Evolutionary conservation across 2,113 vertebrate genomes (phyloP).

Genomic region (Brachypodius melanocephalos): DNA sequence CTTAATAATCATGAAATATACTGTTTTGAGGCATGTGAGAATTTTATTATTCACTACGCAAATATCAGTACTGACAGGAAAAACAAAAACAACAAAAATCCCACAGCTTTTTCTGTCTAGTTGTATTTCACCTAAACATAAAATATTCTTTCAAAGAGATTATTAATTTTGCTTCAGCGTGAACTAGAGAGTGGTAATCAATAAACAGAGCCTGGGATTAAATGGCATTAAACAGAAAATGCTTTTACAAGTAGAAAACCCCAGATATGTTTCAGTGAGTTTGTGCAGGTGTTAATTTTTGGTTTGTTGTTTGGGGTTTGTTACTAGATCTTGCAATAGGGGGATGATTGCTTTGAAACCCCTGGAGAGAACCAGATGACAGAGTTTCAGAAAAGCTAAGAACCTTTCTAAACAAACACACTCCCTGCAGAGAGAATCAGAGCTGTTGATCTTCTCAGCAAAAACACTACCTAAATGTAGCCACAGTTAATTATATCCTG

Average conservation of each 20-base stretch:
- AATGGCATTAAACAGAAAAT: neutral
- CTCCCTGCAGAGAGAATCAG: neutral
- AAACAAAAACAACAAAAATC: neutral
- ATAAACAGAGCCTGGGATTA: neutral
- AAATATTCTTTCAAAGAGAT: neutral
- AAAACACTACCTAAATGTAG: slow-evolving; percentile 47
- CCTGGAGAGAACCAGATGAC: neutral
- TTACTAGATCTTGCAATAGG: neutral
- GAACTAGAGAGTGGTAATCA: neutral
- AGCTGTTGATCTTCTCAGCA: slow-evolving; percentile 25
- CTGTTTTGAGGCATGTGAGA: neutral
- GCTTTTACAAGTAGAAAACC: neutral
- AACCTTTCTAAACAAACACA: slow-evolving; percentile 23
- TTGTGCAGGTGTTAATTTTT: slow-evolving; percentile 6
- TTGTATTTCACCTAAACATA: neutral
- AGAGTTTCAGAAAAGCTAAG: slow-evolving; percentile 8
- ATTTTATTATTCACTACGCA: neutral
- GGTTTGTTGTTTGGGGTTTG: neutral
- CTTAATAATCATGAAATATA: neutral
- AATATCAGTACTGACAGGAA: neutral
- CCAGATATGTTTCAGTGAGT: neutral
- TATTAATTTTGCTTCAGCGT: neutral
- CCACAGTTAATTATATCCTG: slow-evolving; percentile 43
- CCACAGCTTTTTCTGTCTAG: neutral
- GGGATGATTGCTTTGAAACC: slow-evolving; percentile 5